Base-by-base conservation (phyloP, 2,888 invertebrate species). In the Ditula angustiorana region DNA sequence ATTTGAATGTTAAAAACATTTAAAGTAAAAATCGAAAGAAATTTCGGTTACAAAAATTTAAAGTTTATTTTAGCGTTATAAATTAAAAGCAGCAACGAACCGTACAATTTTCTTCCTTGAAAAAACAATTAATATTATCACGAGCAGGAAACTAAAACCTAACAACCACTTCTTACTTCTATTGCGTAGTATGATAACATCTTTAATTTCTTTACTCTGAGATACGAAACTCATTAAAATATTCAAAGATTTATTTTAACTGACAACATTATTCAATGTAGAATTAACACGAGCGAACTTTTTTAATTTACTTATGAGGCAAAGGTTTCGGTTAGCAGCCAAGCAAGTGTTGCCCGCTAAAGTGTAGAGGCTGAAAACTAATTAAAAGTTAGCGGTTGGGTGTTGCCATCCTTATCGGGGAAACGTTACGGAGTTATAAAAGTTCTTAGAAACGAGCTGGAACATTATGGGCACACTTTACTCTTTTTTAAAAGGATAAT, bases 361-460 rank as follows among this genome's bases (percentile, higher is more conserved):
- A 56, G 56, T 37, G 37, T 41, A 52, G 59, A 3, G 19, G 44
- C 50, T 50, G 50, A 58, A 63, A 63, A 52, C 50, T 63, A 58
- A 63, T 63, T 63, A 63, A 63, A 63, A 63, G 41, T 63, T 58
- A 28, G 57, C 44, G 57, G 33, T 30, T 49, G 19, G 16, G 37
- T 23, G 62, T 49, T 63, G 10, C 19, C 50, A 41, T 46, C 37
- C n/a, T 41, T 26, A 28, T 23, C 26, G n/a, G 8, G 41, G 28
- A 19, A 21, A 56, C 35, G 53, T 53, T 52, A 30, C 35, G 35
- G 24, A 35, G 35, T 53, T 53, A 53, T n/a, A 13, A 23, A 53
- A 53, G 21, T 53, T 13, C 7, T 28, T 50, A 41, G n/a, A n/a
- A 33, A 8, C 2, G 19, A 41, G n/a, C n/a, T 41, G 41, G 19